Evolutionary conservation across 2,888 invertebrate species (phyloP).

Genomic region (Glaucopsyche alexis): DNA sequence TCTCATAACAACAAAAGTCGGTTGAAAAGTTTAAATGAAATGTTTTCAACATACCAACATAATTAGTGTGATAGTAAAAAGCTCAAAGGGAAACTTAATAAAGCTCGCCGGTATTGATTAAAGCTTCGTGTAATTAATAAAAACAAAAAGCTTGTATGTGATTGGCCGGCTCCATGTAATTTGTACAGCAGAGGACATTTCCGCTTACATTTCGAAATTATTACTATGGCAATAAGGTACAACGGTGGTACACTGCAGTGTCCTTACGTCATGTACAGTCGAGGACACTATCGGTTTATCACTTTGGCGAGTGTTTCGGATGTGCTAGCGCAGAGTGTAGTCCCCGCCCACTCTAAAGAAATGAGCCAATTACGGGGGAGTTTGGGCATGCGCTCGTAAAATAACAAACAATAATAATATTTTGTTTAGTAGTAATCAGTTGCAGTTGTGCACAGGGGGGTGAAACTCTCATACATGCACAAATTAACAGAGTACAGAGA

Average conservation of each 20-base stretch:
- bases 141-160: constrained; percentile 19
- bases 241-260: background rate
- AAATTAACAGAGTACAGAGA: too few species aligned
- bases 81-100: constrained; percentile 22
- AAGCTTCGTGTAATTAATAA: constrained; percentile 23
- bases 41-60: background rate
- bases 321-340: too few species aligned
- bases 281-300: too few species aligned
- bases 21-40: background rate
- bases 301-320: too few species aligned
- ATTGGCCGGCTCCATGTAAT: background rate
- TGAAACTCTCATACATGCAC: too few species aligned
- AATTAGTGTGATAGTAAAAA: constrained; percentile 21
- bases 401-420: too few species aligned
- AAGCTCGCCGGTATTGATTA: constrained; percentile 21
- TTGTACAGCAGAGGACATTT: background rate
- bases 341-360: too few species aligned
- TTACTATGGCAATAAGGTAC: constrained; percentile 34
- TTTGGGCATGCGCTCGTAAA: too few species aligned
- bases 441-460: too few species aligned
- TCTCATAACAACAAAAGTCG: background rate
- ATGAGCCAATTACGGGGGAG: too few species aligned
- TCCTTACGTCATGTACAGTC: too few species aligned
- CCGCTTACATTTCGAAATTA: background rate
- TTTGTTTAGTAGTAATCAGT: too few species aligned